A percentile compares a stretch with the other conserved stretches of the same genome.
Conservation (phyloP, 2,113 vertebrate genomes). For the Chitala chitala region DNA sequence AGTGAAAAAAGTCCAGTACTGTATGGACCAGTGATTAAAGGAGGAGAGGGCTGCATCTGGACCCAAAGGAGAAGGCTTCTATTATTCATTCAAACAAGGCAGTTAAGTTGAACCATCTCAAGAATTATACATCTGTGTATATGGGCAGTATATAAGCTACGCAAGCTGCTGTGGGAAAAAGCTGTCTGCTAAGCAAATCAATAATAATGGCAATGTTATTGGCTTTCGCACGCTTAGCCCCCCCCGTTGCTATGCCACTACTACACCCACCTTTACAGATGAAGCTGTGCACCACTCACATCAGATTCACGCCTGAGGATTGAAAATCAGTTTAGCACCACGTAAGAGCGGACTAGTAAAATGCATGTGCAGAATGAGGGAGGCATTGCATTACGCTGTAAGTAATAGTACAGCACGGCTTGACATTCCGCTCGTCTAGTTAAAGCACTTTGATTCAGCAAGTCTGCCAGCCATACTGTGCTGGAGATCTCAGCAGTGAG, state of each 20-base stretch:
- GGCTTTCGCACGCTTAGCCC: background rate
- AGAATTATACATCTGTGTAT: background rate
- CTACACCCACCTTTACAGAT: background rate
- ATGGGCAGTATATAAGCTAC: background rate
- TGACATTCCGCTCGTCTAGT: background rate
- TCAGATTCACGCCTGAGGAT: background rate
- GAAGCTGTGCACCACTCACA: background rate
- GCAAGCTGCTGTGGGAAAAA: background rate
- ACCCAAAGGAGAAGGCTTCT: background rate
- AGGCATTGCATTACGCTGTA: background rate
- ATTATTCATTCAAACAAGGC: background rate
- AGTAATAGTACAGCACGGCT: background rate
- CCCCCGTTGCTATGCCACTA: background rate
- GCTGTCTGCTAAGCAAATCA: constrained; percentile 10
- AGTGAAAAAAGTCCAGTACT: background rate
- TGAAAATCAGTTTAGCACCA: background rate
- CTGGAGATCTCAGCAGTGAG: background rate
- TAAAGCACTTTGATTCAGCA: background rate
- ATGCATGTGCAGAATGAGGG: background rate
- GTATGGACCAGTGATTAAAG: background rate
- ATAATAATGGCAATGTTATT: background rate
- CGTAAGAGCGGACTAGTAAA: background rate
- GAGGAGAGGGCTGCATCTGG: background rate
- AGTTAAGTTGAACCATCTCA: background rate
- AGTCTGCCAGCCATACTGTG: background rate